Conservation (phyloP, 2,113 vertebrate genomes). For the Lagopus leucura region DNA sequence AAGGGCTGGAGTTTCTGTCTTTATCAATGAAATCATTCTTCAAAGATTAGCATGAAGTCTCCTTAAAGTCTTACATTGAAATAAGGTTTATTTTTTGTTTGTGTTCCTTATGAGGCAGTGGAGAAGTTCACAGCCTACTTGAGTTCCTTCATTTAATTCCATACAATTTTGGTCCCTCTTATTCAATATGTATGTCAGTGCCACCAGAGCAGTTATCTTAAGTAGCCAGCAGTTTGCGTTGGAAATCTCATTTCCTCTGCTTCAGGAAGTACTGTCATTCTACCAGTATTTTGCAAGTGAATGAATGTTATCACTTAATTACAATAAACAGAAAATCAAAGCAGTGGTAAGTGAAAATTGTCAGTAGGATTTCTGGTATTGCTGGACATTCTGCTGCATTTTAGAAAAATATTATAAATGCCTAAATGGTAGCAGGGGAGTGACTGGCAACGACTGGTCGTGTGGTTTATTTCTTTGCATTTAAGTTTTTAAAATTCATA, state of each 20-base stretch:
- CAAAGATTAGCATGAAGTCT: neutral
- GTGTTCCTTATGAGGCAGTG: neutral
- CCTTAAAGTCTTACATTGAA: neutral
- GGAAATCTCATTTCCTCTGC: slow-evolving; percentile 63
- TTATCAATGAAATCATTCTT: neutral
- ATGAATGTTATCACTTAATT: slow-evolving; percentile 66
- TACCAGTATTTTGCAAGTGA: slow-evolving; percentile 39
- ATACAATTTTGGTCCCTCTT: neutral
- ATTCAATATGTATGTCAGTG: neutral
- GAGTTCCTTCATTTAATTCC: slow-evolving; percentile 5
- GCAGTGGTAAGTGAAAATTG: neutral
- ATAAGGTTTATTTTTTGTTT: neutral
- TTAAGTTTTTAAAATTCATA: neutral
- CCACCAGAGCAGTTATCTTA: slow-evolving; percentile 38
- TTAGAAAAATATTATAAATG: neutral
- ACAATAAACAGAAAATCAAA: slow-evolving; percentile 47
- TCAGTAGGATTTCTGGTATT: neutral
- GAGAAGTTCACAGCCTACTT: neutral
- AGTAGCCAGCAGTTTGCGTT: slow-evolving; percentile 50
- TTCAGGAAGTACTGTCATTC: slow-evolving; percentile 37
- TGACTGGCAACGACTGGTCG: neutral
- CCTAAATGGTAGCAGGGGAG: neutral
- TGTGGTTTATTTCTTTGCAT: neutral
- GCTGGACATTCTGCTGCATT: neutral
- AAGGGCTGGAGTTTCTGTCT: neutral